Evolutionary conservation across 2,113 vertebrate species (phyloP), one percentile per base, ranked within the genome.

Genomic region (Poeciliopsis occidentalis): DNA sequence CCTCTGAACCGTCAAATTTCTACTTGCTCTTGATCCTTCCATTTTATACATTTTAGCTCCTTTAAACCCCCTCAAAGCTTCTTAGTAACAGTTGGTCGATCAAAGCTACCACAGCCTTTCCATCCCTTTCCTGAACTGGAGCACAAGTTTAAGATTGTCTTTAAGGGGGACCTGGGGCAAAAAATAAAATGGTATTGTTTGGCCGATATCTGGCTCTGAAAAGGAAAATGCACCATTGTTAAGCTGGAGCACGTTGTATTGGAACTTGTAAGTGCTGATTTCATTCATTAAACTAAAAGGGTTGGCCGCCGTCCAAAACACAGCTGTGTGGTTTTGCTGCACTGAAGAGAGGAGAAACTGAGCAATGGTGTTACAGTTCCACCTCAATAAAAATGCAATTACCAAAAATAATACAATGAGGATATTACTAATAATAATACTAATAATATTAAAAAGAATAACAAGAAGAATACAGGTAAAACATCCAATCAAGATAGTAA

Each of bases 61-160:
- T 91, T 90, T 92, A 92, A 94, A 94, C 85, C 91, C 91, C 80
- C 84, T 89, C 81, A 94, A 94, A 94, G 92, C 94, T 94, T 88
- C 94, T 95, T 95, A 95, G 94, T 92, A 92, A 95, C 94, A 95
- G 92, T 94, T 29, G 91, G 91, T 68, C 85, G 94, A 95, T 95
- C 94, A 95, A 95, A 95, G 94, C 93, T 81, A 77, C 78, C 88
- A 67, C 79, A 76, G 90, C 79, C 84, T 89, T 90, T 89, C 89
- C 87, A 86, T 74, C 91, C 89, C 91, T 92, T 86, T 75, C 84
- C 88, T 92, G 92, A 94, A 92, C 90, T 90, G 90, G 84, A 92
- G 91, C 89, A 92, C 90, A 94, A 93, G 91, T 93, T 93, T 90
- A 79, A 88, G 92, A 93, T 93, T 90, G 87, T 90, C 81, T 91